Conservation (phyloP, 2,888 invertebrate species). For the Tipula helvola region DNA sequence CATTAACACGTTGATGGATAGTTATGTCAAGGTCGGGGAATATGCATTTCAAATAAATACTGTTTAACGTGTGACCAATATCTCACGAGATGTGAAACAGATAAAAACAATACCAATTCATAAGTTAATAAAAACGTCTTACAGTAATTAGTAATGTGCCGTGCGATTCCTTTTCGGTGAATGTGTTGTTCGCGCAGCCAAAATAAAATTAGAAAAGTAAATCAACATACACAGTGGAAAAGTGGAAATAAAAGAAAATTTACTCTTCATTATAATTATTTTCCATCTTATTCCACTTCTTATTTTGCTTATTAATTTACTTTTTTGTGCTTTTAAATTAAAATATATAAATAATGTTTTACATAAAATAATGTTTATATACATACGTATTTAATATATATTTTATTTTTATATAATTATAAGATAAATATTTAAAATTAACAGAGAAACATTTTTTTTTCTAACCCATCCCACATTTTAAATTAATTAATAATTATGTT, state of each 20-base stretch:
- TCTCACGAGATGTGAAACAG: too few species aligned
- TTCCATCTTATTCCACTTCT: not conserved
- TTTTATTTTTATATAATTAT: not conserved
- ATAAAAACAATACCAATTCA: not conserved
- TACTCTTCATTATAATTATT: not conserved
- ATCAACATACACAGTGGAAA: not conserved
- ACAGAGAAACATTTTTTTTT: not conserved
- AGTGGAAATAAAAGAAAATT: not conserved
- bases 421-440: conserved; percentile 4
- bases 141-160: not conserved
- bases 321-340: not conserved
- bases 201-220: not conserved
- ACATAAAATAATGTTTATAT: not conserved
- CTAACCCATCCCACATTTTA: not conserved
- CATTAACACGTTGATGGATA: not conserved
- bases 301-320: not conserved
- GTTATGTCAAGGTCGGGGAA: not conserved
- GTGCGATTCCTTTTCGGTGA: not conserved
- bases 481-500: not conserved
- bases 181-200: not conserved
- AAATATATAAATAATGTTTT: not conserved
- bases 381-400: not conserved
- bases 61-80: too few species aligned
- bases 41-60: not conserved
- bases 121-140: not conserved